Base-by-base conservation (phyloP, 2,113 vertebrate species). In the Herpetotheres cachinnans region DNA sequence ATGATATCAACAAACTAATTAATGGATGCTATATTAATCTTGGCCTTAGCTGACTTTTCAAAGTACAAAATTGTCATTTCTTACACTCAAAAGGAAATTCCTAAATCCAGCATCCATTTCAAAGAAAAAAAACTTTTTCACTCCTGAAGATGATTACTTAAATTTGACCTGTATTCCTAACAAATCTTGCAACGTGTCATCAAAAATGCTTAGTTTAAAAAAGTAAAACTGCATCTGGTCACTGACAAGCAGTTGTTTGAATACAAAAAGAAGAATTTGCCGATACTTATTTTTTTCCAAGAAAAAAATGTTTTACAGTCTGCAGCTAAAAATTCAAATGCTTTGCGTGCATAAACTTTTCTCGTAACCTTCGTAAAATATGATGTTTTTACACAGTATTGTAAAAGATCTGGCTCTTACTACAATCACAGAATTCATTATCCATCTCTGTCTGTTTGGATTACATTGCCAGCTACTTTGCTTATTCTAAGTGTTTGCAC, bases 1-100 rank as follows among this genome's bases (percentile, higher is more conserved):
- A 79, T 84, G 49, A 72, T 65, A 88, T 46, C 93, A 94, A 72
- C 83, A 80, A 55, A 87, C 78, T 90, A 86, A 10, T 96, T 94
- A 80, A 76, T 55, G 81, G 81, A 92, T 90, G n/a, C 66, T 66
- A 38, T 85, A 69, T 93, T 92, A 91, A 72, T 81, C 54, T 82
- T 92, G 65, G 92, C 44, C 88, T 95, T 73, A 46, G 58, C 42
- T 85, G 24, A 52, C 65, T 72, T 74, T 86, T 95, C 49, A 47
- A 94, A 82, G 91, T 92, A 78, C 44, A 82, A 63, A 95, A 88
- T 91, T 92, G 54, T 94, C 20, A 47, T 92, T 95, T 95, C 84
- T 82, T 95, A 55, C 11, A 25, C 42, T 93, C 44, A 29, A 30
- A 86, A 62, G 30, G 22, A 69, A 94, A 63, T 79, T 81, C 44